Base-by-base conservation (phyloP, 2,113 vertebrate genomes). In the Neoarius graeffei region DNA sequence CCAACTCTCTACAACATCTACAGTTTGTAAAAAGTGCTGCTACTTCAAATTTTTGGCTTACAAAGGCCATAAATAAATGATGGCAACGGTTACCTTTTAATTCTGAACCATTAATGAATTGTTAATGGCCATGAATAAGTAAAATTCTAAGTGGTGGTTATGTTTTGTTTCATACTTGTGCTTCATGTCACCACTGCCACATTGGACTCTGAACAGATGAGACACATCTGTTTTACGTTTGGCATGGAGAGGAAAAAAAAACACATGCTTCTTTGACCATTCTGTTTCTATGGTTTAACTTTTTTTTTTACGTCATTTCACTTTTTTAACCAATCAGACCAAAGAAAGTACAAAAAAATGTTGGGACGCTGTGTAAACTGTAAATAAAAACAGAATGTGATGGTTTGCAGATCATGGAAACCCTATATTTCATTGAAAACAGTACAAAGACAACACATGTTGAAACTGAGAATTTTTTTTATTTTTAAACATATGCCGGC, bases 181-280 rank as follows among this genome's bases (percentile, higher is more conserved):
- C 62, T 67, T 67, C 42, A 23, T 52, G 82, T 67, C 82, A 67
- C 48, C 4, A 15, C 20, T 66, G n/a, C 42, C 56, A 30, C 79
- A 59, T 15, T 81, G 15, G 35, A 59, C 9, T 81, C 59, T 35
- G 80, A 82, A 82, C 57, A 52, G 25, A 67, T 67, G 42, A 64
- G 62, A 84, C 62, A 52, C 60, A 84, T 84, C 82, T 84, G 42
- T 8, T 84, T 84, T 67, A 52, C 23, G 35, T 62, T 83, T 48
- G 35, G 11, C 5, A 5, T 50, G 59, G 59, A 48, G 57, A 81
- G 17, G 19, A 42, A 42, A 59, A 35, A 62, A 42, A 81, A 60
- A 54, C 56, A 81, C 19, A 30, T 81, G 52, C 54, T 56, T 57
- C n/a, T 80, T 27, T 30, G 77, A 57, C n/a, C 52, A 19, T 7